Percentiles rank a stretch among this genome's conserved stretches.
Evolutionary conservation across 2,113 vertebrate species (phyloP).

Genomic region (Caranx melampygus): DNA sequence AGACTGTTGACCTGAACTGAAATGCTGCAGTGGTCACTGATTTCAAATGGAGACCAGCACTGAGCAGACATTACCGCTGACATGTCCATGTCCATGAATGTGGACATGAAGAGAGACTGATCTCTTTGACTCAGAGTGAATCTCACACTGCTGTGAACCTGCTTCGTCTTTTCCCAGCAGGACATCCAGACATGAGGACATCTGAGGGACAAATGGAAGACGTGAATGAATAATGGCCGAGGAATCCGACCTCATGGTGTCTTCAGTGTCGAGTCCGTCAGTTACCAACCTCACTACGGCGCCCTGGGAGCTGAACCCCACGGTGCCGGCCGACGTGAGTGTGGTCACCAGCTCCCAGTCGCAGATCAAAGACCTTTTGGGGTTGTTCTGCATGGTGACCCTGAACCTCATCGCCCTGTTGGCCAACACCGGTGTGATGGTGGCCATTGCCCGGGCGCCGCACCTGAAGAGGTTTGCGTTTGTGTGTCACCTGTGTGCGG

Average conservation of each 20-base stretch:
- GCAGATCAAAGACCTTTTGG: constrained; percentile 84
- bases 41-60: background rate
- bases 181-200: constrained; percentile 43
- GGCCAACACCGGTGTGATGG: constrained; percentile 89
- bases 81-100: too few species aligned
- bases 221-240: constrained; percentile 70
- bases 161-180: constrained; percentile 35
- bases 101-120: too few species aligned
- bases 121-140: too few species aligned
- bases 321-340: constrained; percentile 75
- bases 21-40: background rate
- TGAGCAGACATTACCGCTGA: background rate
- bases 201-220: constrained; percentile 61
- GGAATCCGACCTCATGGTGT: constrained; percentile 61
- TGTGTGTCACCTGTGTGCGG: constrained; percentile 91
- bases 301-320: constrained; percentile 74
- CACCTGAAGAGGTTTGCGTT: constrained; percentile 91
- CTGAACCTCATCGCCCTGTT: constrained; percentile 88
- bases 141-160: background rate
- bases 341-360: constrained; percentile 83
- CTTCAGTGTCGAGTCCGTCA: constrained; percentile 63
- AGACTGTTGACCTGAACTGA: background rate
- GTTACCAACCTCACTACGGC: constrained; percentile 73
- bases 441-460: constrained; percentile 89
- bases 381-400: constrained; percentile 88